Conservation (phyloP, 2,888 invertebrate genomes). For the Papilio protenor region DNA sequence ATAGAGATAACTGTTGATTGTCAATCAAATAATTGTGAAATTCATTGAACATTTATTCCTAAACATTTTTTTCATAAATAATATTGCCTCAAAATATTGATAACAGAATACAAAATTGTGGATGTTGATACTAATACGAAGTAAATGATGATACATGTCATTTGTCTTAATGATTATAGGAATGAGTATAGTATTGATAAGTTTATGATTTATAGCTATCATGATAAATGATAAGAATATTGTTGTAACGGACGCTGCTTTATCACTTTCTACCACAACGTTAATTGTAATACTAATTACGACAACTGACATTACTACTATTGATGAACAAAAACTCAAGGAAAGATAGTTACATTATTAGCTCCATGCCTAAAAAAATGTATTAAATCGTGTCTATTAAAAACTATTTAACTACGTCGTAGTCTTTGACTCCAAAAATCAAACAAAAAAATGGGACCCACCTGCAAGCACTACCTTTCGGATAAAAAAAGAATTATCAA, state of each 20-base stretch:
- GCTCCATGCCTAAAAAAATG: neutral
- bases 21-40: neutral
- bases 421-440: no score
- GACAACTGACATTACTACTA: neutral
- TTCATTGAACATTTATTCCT: neutral
- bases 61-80: neutral
- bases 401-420: no score
- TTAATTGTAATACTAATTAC: slow-evolving; percentile 9
- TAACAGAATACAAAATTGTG: neutral
- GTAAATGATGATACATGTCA: neutral
- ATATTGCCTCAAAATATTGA: neutral
- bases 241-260: neutral
- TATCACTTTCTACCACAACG: neutral
- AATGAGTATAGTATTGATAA: neutral
- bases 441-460: no score
- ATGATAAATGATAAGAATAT: slow-evolving; percentile 15
- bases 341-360: neutral
- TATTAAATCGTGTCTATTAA: no score
- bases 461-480: no score
- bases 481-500: no score
- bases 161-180: neutral
- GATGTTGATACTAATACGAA: neutral
- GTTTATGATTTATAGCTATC: neutral
- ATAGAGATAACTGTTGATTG: neutral
- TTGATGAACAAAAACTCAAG: neutral